Percentiles rank a stretch among this genome's conserved stretches.
These are phyloP conservation scores for Papilio aristodemus DNA, from an alignment of 1,140 invertebrate species.

Conservation along the genomic window DNA sequence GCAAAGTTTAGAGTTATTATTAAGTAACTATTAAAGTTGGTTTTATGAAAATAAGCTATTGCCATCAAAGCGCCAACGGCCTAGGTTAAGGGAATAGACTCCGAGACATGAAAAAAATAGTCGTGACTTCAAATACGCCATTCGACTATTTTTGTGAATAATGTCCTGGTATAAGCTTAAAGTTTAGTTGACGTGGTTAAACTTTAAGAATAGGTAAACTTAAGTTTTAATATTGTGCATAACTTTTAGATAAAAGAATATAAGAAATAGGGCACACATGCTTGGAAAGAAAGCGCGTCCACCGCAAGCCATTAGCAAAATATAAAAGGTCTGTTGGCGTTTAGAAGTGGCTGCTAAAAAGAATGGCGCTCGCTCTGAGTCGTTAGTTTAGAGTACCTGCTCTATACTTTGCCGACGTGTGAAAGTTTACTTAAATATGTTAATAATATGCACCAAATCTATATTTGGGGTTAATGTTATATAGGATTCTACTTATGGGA, in stretches of 20 bases:
- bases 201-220: too few species aligned
- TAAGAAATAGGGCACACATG: constrained; percentile 21
- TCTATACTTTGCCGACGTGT: constrained; percentile 10
- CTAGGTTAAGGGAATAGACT: too few species aligned
- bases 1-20: not conserved
- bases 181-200: too few species aligned
- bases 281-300: constrained; percentile 20
- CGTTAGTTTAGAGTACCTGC: constrained; percentile 29
- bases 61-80: too few species aligned
- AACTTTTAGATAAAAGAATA: constrained; percentile 17
- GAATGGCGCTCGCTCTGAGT: constrained; percentile 24
- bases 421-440: constrained; percentile 18
- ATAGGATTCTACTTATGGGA: too few species aligned
- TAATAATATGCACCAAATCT: not conserved
- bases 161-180: too few species aligned
- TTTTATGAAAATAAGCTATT: too few species aligned
- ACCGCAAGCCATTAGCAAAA: constrained; percentile 34
- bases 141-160: too few species aligned
- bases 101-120: too few species aligned
- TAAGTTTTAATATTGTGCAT: not conserved
- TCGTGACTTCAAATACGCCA: too few species aligned
- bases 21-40: too few species aligned
- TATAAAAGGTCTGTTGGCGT: constrained; percentile 31
- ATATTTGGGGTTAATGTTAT: too few species aligned
- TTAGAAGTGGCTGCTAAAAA: constrained; percentile 31